A percentile compares a stretch with the other conserved stretches of the same genome.
phyloP scores from a whole-genome alignment of 2,113 vertebrate species.

The Gavialis gangeticus region DNA sequence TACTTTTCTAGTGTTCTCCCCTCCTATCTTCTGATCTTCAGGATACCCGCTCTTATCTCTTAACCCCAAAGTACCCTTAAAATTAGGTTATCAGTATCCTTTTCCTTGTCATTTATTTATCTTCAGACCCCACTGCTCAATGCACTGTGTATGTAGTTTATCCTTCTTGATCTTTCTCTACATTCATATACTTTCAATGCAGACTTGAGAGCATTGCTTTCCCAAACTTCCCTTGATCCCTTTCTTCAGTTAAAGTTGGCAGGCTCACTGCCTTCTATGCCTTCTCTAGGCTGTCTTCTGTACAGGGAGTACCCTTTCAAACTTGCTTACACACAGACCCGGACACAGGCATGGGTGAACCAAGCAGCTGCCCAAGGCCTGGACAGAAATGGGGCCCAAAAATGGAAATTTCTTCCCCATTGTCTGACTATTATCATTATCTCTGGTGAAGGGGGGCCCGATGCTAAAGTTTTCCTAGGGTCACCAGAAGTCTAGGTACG shows the following conservation, averaged over 20 bases:
- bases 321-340: neutral
- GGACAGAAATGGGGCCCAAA: too few relatives aligned
- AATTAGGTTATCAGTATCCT: neutral
- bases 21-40: neutral
- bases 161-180: neutral
- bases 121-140: neutral
- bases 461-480: too few relatives aligned
- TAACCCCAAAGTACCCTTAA: neutral
- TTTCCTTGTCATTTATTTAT: neutral
- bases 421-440: too few relatives aligned
- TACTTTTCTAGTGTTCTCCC: neutral
- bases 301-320: neutral
- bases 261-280: neutral
- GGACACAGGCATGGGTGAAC: neutral
- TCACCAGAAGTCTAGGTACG: too few relatives aligned
- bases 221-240: neutral
- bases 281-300: neutral
- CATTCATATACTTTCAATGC: accelerated
- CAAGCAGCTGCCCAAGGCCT: too few relatives aligned
- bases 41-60: neutral
- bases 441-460: too few relatives aligned
- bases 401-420: too few relatives aligned
- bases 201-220: neutral
- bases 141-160: neutral
- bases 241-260: neutral